These are phyloP conservation scores for Phenganax subtilis DNA, from an alignment of 92 coral and sea anemone species.

Conservation along the genomic window DNA sequence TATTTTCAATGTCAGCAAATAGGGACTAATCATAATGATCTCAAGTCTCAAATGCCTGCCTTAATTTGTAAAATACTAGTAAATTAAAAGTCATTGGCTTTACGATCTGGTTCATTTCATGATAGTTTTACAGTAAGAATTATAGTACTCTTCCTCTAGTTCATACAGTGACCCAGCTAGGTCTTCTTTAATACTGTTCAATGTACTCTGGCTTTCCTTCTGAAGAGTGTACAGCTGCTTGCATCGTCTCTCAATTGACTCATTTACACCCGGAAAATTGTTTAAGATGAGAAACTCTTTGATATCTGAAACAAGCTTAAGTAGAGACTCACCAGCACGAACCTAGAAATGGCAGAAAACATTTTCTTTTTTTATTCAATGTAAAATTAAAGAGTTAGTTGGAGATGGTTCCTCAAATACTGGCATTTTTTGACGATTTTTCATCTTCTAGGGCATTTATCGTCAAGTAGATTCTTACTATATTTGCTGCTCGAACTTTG, in stretches of 20 bases:
- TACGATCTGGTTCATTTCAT: not conserved
- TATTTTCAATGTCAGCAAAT: too few species aligned
- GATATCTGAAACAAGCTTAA: conserved; percentile 94
- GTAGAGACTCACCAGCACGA: conserved; percentile 89
- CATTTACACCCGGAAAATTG: conserved; percentile 92
- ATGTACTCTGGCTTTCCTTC: conserved; percentile 62
- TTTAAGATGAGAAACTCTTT: conserved; percentile 90
- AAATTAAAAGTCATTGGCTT: not conserved
- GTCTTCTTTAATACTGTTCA: conserved; percentile 70
- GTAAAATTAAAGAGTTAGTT: not conserved
- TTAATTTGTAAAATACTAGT: not conserved
- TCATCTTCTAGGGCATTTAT: not conserved
- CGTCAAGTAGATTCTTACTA: conserved; percentile 55
- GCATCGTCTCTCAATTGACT: conserved; percentile 72
- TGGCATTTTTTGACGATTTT: not conserved
- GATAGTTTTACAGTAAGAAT: conserved; percentile 34
- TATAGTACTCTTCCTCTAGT: conserved; percentile 73
- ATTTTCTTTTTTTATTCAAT: not conserved
- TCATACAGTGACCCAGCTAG: conserved; percentile 61
- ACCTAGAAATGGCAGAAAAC: conserved; percentile 52
- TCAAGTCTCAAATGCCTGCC: too few species aligned
- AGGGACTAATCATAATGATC: too few species aligned
- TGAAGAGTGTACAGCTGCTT: conserved; percentile 53
- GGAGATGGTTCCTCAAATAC: not conserved
- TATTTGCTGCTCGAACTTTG: conserved; percentile 90